Percentiles rank a stretch among this genome's conserved stretches.
phyloP scores from a whole-genome alignment of 2,888 invertebrate species.

The Andricus curvator region DNA sequence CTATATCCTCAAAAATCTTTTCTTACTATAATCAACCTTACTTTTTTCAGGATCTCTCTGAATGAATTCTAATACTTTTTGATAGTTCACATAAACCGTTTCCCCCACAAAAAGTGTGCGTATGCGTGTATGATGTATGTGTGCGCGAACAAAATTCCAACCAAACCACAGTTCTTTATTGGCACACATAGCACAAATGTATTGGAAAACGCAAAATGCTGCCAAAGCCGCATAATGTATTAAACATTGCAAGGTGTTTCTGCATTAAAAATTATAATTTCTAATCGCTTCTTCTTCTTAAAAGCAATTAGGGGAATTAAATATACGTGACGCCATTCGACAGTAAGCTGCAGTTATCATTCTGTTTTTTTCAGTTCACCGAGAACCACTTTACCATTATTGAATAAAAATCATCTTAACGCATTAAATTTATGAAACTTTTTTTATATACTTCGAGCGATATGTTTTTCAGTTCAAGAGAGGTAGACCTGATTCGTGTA shows the following conservation, averaged over 20 bases:
- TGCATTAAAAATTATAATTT: not conserved
- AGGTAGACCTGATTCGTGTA: not conserved
- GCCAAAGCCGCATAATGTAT: not conserved
- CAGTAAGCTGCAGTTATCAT: not conserved
- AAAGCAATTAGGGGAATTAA: not conserved
- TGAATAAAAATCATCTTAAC: not conserved
- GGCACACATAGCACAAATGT: constrained; percentile 24
- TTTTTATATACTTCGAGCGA: not conserved
- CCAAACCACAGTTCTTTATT: constrained; percentile 39
- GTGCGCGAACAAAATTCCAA: constrained; percentile 40
- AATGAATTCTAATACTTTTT: constrained; percentile 7
- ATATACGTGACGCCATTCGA: not conserved
- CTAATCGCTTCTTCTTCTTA: not conserved
- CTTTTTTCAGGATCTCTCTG: not conserved
- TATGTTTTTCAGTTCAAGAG: not conserved
- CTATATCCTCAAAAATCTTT: not conserved
- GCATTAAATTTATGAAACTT: not conserved
- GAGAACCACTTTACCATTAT: not conserved
- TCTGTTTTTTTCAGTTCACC: not conserved
- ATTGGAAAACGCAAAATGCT: not conserved
- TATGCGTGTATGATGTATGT: constrained; percentile 48
- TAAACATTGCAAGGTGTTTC: not conserved
- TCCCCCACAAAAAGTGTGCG: constrained; percentile 47
- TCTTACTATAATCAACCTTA: not conserved
- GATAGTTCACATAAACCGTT: constrained; percentile 26